Conservation (phyloP, 2,797 vertebrate genomes). For the Neomorphus geoffroyi region DNA sequence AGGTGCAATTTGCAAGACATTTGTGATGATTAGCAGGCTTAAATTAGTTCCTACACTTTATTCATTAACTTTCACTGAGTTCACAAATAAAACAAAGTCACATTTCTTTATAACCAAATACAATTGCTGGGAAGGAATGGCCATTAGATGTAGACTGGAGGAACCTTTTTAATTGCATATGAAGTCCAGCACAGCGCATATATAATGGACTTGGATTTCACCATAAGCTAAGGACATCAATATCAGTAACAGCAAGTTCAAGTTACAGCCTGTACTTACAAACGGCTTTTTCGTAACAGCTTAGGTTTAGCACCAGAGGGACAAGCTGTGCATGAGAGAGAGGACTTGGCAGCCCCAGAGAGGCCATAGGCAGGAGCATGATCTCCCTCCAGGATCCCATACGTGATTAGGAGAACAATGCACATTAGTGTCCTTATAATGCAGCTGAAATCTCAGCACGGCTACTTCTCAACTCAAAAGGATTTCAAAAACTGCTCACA, state of each 20-base stretch:
- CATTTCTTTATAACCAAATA: background rate
- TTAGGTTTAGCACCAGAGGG: background rate
- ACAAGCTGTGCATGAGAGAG: background rate
- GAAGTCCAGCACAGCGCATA: background rate
- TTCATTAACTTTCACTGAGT: background rate
- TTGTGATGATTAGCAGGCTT: background rate
- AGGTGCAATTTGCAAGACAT: background rate
- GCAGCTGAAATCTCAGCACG: constrained; percentile 20
- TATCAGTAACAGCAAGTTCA: background rate
- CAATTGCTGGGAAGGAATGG: background rate
- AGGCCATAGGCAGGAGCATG: background rate
- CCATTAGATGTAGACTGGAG: background rate
- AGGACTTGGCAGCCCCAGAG: background rate
- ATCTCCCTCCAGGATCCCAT: background rate
- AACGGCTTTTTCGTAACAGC: background rate
- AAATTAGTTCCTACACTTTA: background rate
- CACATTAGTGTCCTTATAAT: background rate
- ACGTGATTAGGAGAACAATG: background rate
- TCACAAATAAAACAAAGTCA: background rate
- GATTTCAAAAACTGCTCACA: constrained; percentile 60
- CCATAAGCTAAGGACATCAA: background rate
- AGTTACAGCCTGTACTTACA: background rate
- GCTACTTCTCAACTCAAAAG: constrained; percentile 5
- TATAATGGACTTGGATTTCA: background rate
- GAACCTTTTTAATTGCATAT: background rate